Evolutionary conservation across 2,113 vertebrate species (phyloP), one percentile per base, ranked within the genome.

Genomic region (Grammatotria lemairii): DNA sequence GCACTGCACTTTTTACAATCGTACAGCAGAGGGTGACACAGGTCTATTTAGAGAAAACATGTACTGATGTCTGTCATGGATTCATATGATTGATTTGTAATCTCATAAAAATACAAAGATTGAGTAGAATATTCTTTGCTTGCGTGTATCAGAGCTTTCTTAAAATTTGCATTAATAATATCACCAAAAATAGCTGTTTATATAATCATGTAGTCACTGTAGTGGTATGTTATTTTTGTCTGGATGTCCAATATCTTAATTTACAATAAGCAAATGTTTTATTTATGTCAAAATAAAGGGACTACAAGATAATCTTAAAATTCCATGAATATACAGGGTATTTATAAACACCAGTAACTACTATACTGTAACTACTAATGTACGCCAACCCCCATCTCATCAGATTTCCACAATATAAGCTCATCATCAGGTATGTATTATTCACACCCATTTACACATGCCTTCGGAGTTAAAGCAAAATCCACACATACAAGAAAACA

Each of bases 21-120:
- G 2, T 45, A 81, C 94, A 93, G 89, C 87, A 94, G 94, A 87
- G 90, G 90, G 92, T 28, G 68, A 12, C 80, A 65, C 3, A 87
- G 68, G 12, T 28, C 89, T 53, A 19, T 51, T 23, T 14, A 81
- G 19, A 68, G 3, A 51, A 35, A 9, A 19, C 53, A 16, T 3
- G 2, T 26, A 49, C 38, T 10, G 26, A 81, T 2, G 16, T 26
- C 12, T 13, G 45, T 16, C 26, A 19, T 42, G n/a, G 45, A 10
- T 42, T 54, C 51, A 53, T 26, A 11, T 7, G 17, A 31, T 38
- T 35, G 84, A 14, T 68, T 57, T 63, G 13, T n/a, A 4, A 80
- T 0, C 9, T n/a, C 3, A 55, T 4, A 9, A 31, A 45, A 5
- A 85, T 81, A 53, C 49, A 23, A 28, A 38, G 5, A 83, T 14